phyloP scores from a whole-genome alignment of 2,797 vertebrate genomes.

The Babyrousa celebensis region DNA sequence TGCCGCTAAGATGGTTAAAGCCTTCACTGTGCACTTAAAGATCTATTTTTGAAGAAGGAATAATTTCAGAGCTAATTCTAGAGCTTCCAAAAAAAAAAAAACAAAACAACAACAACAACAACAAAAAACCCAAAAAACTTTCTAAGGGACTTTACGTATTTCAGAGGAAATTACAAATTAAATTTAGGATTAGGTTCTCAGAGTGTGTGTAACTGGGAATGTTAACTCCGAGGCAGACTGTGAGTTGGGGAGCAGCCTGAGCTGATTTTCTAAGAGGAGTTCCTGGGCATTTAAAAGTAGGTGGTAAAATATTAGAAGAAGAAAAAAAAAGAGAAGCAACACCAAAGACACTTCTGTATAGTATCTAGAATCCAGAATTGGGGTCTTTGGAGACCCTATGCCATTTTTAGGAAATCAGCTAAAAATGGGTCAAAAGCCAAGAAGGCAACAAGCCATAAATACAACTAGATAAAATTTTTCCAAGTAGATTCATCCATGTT shows the following conservation, averaged over 20 bases:
- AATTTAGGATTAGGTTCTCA: conserved; percentile 1
- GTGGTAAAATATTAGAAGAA: background rate
- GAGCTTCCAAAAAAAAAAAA: conserved; percentile 11
- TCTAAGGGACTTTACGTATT: conserved; percentile 47
- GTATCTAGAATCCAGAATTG: background rate
- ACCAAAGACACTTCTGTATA: background rate
- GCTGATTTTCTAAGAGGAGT: background rate
- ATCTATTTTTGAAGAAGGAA: conserved; percentile 56
- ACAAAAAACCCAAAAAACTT: background rate
- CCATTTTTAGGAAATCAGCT: conserved; percentile 7
- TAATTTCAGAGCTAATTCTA: conserved; percentile 70
- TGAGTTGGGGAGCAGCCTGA: background rate
- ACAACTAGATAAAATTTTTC: background rate
- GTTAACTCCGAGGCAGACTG: conserved; percentile 36
- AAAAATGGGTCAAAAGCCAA: conserved; percentile 11
- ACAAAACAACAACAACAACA: too few species aligned
- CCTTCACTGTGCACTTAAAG: background rate
- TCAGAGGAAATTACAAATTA: conserved; percentile 64
- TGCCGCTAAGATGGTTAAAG: background rate
- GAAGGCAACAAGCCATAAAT: background rate
- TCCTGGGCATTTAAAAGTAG: conserved; percentile 7
- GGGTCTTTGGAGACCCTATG: background rate
- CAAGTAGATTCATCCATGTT: background rate
- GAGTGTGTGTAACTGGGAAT: conserved; percentile 44
- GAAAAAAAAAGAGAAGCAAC: background rate